Conservation (phyloP, 1,140 invertebrate genomes). For the Brachionus paranguensis region DNA sequence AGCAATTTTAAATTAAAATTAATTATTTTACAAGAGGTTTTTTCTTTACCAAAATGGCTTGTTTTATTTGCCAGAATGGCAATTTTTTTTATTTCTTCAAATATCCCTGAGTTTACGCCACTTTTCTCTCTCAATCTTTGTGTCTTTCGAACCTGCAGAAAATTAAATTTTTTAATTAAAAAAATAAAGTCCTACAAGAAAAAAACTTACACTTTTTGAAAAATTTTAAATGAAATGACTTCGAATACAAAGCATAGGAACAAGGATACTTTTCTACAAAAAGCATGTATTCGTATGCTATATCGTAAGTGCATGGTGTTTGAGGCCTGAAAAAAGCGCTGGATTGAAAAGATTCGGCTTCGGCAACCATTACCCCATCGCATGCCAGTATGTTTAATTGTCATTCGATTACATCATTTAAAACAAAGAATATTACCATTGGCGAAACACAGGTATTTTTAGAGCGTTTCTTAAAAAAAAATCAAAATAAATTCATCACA, state of each 20-base stretch:
- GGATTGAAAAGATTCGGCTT: conserved; percentile 95
- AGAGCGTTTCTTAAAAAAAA: conserved; percentile 66
- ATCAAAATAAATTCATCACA: not conserved
- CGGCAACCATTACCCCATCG: conserved; percentile 65
- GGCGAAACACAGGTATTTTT: conserved; percentile 84
- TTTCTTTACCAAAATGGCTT: not conserved
- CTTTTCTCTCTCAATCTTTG: conserved; percentile 65
- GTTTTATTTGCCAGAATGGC: conserved; percentile 49
- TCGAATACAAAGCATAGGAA: conserved; percentile 76
- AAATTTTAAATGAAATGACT: conserved; percentile 95
- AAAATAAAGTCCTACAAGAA: too few species aligned
- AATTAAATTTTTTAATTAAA: too few species aligned
- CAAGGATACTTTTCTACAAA: conserved; percentile 76
- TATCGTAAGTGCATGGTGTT: conserved; percentile 76
- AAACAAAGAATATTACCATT: conserved; percentile 95
- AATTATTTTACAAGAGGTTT: too few species aligned
- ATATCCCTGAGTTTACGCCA: conserved; percentile 69
- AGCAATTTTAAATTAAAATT: not conserved
- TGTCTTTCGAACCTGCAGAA: conserved; percentile 69
- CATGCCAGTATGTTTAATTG: conserved; percentile 76
- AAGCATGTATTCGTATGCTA: conserved; percentile 81
- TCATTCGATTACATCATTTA: conserved; percentile 77
- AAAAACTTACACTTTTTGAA: conserved; percentile 92
- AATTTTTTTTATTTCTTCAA: conserved; percentile 67
- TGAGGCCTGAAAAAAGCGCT: conserved; percentile 67